Percentiles rank a stretch among this genome's conserved stretches.
These are phyloP conservation scores for Naso thynnoides DNA, from an alignment of 2,797 vertebrate genomes.

Conservation along the genomic window DNA sequence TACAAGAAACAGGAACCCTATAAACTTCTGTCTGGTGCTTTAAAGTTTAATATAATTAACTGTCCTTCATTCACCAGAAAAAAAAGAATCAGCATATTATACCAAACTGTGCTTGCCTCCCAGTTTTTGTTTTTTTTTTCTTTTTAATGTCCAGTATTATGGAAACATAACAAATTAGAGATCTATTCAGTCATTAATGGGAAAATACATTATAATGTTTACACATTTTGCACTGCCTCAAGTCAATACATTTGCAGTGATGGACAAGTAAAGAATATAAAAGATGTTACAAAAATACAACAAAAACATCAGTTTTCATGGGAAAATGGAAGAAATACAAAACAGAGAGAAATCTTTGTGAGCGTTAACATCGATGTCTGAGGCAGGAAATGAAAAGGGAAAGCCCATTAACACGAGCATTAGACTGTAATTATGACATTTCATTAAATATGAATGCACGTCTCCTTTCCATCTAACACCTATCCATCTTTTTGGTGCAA, in stretches of 20 bases:
- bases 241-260: too few relatives aligned
- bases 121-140: too few relatives aligned
- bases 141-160: too few relatives aligned
- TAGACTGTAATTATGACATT: not conserved
- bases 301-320: not conserved
- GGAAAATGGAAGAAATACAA: not conserved
- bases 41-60: too few relatives aligned
- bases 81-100: too few relatives aligned
- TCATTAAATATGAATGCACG: not conserved
- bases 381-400: not conserved
- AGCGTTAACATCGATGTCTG: not conserved
- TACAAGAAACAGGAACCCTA: too few relatives aligned
- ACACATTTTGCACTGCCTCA: not conserved
- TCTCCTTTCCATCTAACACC: not conserved
- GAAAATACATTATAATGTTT: too few relatives aligned
- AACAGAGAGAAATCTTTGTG: not conserved
- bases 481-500: slow-evolving; percentile 6
- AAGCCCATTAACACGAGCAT: not conserved
- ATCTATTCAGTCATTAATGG: not conserved
- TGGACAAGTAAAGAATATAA: not conserved
- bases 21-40: too few relatives aligned
- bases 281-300: not conserved
- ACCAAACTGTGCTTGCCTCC: too few relatives aligned
- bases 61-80: too few relatives aligned
- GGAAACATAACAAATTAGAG: not conserved